Base-by-base conservation (phyloP, 2,888 invertebrate species). In the Pterostichus madidus region DNA sequence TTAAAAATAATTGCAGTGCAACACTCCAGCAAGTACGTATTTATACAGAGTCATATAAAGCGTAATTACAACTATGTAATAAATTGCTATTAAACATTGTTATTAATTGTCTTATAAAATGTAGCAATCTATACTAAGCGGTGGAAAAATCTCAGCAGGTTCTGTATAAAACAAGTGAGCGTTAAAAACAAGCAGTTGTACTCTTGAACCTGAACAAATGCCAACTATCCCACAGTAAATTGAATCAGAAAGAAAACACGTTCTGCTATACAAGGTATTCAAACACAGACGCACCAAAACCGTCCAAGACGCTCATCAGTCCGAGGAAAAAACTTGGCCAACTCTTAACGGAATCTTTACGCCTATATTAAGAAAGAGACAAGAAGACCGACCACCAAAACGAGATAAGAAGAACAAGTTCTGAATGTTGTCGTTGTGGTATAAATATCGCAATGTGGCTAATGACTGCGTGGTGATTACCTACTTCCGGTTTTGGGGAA, bases 191-290 rank as follows among this genome's bases (percentile, higher is more conserved):
- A 49, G 49, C 49, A 49, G 49, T 49, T 49, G 49, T 49, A n/a
- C n/a, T 24, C 39, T 44, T 35, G 64, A 64, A 35, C 39, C 64
- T 32, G 13, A 52, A 75, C 32, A 75, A 75, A 71, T 71, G 68
- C 5, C 39, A 10, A 64, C 15, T 56, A 56, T 71, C 68, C 39
- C 68, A 71, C 68, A 71, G 44, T 71, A 44, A 71, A 71, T 71
- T 44, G 17, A 71, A 71, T 71, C 68, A 44, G 68, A 71, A 71
- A 64, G 39, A 75, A 75, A 76, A 76, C 76, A 76, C 31, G 76
- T 76, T 68, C 5, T 53, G 53, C 76, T 76, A 56, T 76, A 76
- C 53, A 76, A 56, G 76, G 76, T 15, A 76, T 35, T 15, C 8
- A 64, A 32, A 24, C n/a, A 35, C 10, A 64, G 64, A 31, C 71